phyloP scores from a whole-genome alignment of 2,113 vertebrate genomes.

The Ceyx margarethae region DNA sequence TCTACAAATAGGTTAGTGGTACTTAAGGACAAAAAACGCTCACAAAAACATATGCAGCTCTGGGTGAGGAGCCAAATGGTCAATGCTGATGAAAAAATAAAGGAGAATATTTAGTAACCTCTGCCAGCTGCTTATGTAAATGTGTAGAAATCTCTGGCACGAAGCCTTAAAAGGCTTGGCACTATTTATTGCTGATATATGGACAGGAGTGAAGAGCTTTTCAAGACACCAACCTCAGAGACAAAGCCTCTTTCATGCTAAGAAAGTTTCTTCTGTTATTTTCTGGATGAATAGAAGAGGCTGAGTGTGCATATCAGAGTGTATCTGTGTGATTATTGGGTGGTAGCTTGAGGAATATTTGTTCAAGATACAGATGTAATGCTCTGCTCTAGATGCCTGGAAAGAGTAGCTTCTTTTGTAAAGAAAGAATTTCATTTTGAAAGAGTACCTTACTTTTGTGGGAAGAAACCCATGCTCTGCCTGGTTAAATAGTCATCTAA shows the following conservation, averaged over 20 bases:
- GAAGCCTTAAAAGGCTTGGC: not conserved
- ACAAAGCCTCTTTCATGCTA: not conserved
- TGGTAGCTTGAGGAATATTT: not conserved
- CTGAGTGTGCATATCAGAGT: not conserved
- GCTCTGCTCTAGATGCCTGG: not conserved
- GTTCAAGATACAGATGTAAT: not conserved
- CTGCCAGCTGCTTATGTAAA: not conserved
- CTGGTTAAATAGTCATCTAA: not conserved
- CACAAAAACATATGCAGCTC: not conserved
- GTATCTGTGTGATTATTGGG: not conserved
- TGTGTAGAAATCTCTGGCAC: not conserved
- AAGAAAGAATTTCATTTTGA: no score
- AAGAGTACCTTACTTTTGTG: not conserved
- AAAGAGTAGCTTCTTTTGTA: not conserved
- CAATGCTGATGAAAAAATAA: not conserved
- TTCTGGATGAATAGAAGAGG: not conserved
- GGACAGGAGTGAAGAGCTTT: not conserved
- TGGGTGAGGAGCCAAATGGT: not conserved
- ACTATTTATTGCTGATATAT: not conserved
- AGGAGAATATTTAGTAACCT: not conserved
- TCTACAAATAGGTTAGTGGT: not conserved
- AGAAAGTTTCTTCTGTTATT: not conserved
- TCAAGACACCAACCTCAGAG: not conserved
- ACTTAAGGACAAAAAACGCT: not conserved
- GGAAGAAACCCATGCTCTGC: not conserved